These are phyloP conservation scores for Cataglyphis altisquamis DNA, from an alignment of 2,888 invertebrate species.

Conservation along the genomic window DNA sequence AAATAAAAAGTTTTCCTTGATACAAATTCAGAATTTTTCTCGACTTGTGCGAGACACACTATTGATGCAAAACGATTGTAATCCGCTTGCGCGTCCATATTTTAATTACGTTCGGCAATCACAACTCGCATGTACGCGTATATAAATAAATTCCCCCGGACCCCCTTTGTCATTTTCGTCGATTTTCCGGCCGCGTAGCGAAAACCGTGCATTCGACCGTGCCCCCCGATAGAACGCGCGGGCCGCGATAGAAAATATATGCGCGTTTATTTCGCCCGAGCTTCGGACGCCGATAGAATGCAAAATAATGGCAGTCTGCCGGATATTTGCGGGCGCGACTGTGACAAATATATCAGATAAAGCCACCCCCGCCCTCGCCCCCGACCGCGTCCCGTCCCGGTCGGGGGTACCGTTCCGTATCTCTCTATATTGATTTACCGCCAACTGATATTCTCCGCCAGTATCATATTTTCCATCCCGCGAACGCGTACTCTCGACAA, in stretches of 20 bases:
- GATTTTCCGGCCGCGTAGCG: constrained; percentile 26
- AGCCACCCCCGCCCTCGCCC: constrained; percentile 49
- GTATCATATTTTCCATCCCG: constrained; percentile 64
- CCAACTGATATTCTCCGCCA: constrained; percentile 61
- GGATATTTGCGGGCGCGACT: constrained; percentile 72
- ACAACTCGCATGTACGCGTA: constrained; percentile 10
- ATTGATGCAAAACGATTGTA: constrained; percentile 11
- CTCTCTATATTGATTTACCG: constrained; percentile 72
- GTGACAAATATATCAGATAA: constrained; percentile 74
- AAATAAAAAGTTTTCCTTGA: constrained; percentile 2
- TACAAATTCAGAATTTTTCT: constrained; percentile 24
- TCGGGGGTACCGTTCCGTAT: constrained; percentile 55
- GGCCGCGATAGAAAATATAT: constrained; percentile 49
- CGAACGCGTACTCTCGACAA: constrained; percentile 22
- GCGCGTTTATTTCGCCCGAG: constrained; percentile 64
- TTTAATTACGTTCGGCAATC: constrained; percentile 44
- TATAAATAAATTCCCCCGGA: constrained; percentile 24
- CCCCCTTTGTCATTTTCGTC: neutral
- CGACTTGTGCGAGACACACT: neutral
- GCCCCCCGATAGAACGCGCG: neutral
- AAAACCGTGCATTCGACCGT: constrained; percentile 12
- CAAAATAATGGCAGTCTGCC: constrained; percentile 71
- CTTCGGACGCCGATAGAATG: constrained; percentile 59
- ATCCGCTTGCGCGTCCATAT: constrained; percentile 17
- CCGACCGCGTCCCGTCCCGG: constrained; percentile 15